Base-by-base conservation (phyloP, 2,113 vertebrate genomes). In the Hymenochirus boettgeri region DNA sequence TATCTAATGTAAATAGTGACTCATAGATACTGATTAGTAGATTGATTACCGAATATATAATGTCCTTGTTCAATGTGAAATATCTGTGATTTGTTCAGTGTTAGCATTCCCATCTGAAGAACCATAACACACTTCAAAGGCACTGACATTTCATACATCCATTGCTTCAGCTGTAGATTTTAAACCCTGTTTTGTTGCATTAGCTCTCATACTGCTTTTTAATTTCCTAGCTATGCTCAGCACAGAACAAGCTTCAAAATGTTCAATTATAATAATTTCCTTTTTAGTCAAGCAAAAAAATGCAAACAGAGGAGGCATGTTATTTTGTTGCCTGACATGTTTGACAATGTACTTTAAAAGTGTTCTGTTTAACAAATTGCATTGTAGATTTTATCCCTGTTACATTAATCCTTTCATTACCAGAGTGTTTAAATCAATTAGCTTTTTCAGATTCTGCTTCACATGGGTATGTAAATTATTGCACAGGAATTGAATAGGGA, bases 221-320 rank as follows among this genome's bases (percentile, higher is more conserved):
- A 53, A 53, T 62, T 52, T 53, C 23, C 48, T 19, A 62, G 61
- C 62, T 64, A 46, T 56, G 24, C 51, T 46, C 55, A 64, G 51
- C 62, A 31, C 35, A 64, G 51, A 64, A 45, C 51, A 56, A 31
- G 51, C 62, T 64, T 55, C 62, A 64, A 56, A 63, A 56, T 24
- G 24, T 29, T 56, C 51, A 64, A 64, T 64, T 64, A 64, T 55
- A 64, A 64, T 56, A 55, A 64, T 64, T 55, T 64, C 18, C 42
- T 23, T 25, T 64, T 64, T 56, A 55, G 45, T 64, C 51, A 64
- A 31, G 52, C 12, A 45, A 54, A n/a, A 61, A 63, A 64, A 55
- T 55, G 51, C 51, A 55, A 64, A 64, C 35, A 45, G 25, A 55
- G 35, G 19, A 64, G 25, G 25, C 51, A 55, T 31, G 46, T 64